These are phyloP conservation scores for Serinus canaria DNA, from an alignment of 2,113 vertebrate species.

Conservation along the genomic window DNA sequence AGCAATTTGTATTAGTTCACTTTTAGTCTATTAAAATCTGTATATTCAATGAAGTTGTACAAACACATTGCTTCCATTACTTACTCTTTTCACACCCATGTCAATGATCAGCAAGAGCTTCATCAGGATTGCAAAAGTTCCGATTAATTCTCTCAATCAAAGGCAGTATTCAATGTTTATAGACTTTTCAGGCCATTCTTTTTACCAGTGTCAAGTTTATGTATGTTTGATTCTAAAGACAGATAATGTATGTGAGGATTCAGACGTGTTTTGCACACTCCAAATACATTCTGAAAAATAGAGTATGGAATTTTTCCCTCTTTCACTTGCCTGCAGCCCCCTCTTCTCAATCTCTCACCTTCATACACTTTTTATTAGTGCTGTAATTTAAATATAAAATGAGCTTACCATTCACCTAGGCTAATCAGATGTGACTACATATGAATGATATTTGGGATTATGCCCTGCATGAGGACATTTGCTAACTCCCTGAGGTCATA, in stretches of 20 bases:
- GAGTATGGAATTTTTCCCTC: not conserved
- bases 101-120: not conserved
- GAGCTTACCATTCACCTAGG: conserved; percentile 13
- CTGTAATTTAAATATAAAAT: conserved; percentile 39
- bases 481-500: conserved; percentile 21
- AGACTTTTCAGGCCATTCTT: not conserved
- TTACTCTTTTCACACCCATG: not conserved
- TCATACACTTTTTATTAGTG: conserved; percentile 26
- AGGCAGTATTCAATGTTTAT: not conserved
- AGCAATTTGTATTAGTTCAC: not conserved
- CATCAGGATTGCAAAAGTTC: not conserved
- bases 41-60: not conserved
- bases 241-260: not conserved
- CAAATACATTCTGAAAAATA: not conserved
- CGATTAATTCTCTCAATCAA: not conserved
- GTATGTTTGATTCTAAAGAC: not conserved
- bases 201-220: not conserved
- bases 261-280: not conserved
- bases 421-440: conserved; percentile 59
- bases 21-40: not conserved
- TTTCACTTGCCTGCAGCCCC: not conserved
- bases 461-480: conserved; percentile 14
- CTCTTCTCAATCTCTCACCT: not conserved
- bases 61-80: not conserved
- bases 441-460: conserved; percentile 38